Evolutionary conservation across 2,888 invertebrate species (phyloP), one percentile per base, ranked within the genome.

Genomic region (Acanthococcus lagerstroemiae): DNA sequence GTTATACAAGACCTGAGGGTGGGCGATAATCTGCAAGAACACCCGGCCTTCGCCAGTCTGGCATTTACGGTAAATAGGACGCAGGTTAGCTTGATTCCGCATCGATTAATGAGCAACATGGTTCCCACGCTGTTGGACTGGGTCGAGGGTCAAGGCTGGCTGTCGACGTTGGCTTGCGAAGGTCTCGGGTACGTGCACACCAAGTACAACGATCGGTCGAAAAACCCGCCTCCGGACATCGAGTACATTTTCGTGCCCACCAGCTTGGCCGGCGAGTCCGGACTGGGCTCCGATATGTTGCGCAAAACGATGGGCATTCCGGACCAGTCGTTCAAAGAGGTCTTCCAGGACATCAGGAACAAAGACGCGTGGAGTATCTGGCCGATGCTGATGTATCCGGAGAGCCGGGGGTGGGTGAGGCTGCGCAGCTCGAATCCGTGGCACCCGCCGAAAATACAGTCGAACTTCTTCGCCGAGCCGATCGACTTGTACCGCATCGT

Each of bases 391-490:
- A 77, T 90, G 73, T 80, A 86, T 21, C 90, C 90, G 0, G 83
- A 83, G 66, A 90, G 90, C 71, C 79, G 83, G 19, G 90, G 90
- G 0, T 79, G 86, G 26, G 68, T 78, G 19, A 67, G 75, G 55
- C 77, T 96, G 57, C 82, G 82, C 67, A 86, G 86, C 63, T 76
- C 79, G 0, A 84, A 88, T 77, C 90, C 91, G 0, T 78, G 82
- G 24, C 84, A 87, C 61, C 84, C 85, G 76, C 95, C 95, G 0
- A 77, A 81, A 63, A 84, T 95, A 73, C 81, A 88, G 56, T 84
- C 90, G 0, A 92, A 94, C 77, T 95, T 91, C 76, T 86, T 91
- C 74, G 69, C 69, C 19, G 69, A 72, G 37, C 79, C 83, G 63
- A 77, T 86, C 72, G 80, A 95, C 74, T 72, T 90, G n/a, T 76